Evolutionary conservation across 2,888 invertebrate genomes (phyloP).

Genomic region (Sepiola atlantica): DNA sequence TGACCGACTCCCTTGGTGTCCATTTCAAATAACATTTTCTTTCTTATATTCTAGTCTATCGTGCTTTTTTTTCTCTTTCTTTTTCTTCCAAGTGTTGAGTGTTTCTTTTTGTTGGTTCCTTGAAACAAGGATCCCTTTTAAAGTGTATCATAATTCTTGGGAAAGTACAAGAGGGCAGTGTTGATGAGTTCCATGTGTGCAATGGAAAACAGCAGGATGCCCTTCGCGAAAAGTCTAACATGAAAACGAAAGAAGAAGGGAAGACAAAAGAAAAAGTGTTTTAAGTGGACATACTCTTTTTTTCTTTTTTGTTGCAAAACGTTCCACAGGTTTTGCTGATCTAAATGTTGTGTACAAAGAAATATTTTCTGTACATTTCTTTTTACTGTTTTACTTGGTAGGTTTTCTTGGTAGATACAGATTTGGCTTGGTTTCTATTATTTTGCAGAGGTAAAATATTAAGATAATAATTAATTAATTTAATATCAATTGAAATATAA

Average conservation of each 20-base stretch:
- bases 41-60: not conserved
- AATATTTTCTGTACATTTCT: not conserved
- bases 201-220: too few species aligned
- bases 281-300: not conserved
- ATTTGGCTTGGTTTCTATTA: not conserved
- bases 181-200: not conserved
- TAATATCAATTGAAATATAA: too few species aligned
- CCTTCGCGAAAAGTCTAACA: not conserved
- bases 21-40: not conserved
- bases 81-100: not conserved
- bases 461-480: too few species aligned
- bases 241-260: not conserved
- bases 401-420: not conserved
- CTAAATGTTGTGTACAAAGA: not conserved
- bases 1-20: not conserved
- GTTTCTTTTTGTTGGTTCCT: not conserved
- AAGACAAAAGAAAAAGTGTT: not conserved
- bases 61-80: not conserved
- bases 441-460: not conserved
- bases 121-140: not conserved
- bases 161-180: not conserved
- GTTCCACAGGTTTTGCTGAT: not conserved
- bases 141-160: not conserved
- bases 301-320: not conserved
- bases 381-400: not conserved